These are phyloP conservation scores for Periophthalmodon schlosseri DNA, from an alignment of 2,113 vertebrate species.

Conservation along the genomic window DNA sequence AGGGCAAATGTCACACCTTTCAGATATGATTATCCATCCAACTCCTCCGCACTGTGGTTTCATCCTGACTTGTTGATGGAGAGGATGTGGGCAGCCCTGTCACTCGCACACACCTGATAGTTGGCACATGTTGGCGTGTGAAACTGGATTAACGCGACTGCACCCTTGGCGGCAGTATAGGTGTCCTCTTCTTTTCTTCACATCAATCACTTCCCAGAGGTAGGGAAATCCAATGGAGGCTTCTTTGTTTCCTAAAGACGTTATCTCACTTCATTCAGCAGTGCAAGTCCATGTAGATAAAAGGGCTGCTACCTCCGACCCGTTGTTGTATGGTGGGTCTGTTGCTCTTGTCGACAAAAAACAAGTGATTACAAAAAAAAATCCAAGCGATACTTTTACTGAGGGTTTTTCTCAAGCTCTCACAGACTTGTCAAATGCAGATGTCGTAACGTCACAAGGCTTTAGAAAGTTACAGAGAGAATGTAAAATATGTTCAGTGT, in stretches of 20 bases:
- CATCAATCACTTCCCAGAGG: background rate
- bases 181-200: background rate
- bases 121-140: background rate
- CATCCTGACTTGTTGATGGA: background rate
- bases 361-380: background rate
- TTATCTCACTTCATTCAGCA: conserved; percentile 6
- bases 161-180: background rate
- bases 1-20: conserved; percentile 13
- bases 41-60: background rate
- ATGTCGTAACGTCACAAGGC: background rate
- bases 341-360: background rate
- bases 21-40: conserved; percentile 14
- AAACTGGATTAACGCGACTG: conserved; percentile 5
- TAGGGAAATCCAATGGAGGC: background rate
- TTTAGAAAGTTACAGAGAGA: background rate
- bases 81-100: conserved; percentile 8
- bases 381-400: background rate
- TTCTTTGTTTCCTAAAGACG: background rate
- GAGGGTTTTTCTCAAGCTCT: background rate
- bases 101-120: background rate
- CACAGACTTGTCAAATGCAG: background rate
- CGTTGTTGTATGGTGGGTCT: background rate
- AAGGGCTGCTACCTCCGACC: background rate
- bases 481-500: background rate
- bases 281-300: background rate